Conservation (phyloP, 2,888 invertebrate genomes). For the Cryptocheilus praepositus region DNA sequence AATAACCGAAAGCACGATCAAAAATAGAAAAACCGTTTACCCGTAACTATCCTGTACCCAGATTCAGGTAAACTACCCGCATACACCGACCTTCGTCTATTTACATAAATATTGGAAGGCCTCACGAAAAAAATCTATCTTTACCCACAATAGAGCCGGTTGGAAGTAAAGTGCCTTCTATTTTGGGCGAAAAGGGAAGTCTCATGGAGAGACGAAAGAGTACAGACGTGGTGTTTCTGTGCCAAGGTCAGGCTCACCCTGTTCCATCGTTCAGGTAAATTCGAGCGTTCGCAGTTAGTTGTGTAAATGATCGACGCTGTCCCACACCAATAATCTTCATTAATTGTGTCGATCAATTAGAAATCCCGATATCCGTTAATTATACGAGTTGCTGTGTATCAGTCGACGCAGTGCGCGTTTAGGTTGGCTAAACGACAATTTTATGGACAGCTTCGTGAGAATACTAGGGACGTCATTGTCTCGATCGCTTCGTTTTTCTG, state of each 20-base stretch:
- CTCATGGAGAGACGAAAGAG: conserved; percentile 73
- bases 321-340: no score
- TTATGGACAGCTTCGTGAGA: no score
- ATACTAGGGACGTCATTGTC: no score
- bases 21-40: no score
- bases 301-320: background rate
- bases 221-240: conserved; percentile 76
- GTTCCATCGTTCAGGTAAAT: conserved; percentile 84
- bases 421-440: no score
- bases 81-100: background rate
- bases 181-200: conserved; percentile 76
- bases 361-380: background rate
- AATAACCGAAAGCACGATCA: no score
- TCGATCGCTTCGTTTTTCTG: background rate
- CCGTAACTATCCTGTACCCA: no score
- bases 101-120: background rate
- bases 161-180: conserved; percentile 77
- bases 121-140: conserved; percentile 9
- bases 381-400: background rate
- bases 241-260: conserved; percentile 83
- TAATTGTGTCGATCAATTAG: background rate
- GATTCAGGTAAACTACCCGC: no score
- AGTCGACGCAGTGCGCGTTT: no score
- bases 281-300: conserved; percentile 12
- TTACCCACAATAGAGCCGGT: conserved; percentile 75